phyloP scores from a whole-genome alignment of 2,888 invertebrate species.

The Ganaspis brasiliensis region DNA sequence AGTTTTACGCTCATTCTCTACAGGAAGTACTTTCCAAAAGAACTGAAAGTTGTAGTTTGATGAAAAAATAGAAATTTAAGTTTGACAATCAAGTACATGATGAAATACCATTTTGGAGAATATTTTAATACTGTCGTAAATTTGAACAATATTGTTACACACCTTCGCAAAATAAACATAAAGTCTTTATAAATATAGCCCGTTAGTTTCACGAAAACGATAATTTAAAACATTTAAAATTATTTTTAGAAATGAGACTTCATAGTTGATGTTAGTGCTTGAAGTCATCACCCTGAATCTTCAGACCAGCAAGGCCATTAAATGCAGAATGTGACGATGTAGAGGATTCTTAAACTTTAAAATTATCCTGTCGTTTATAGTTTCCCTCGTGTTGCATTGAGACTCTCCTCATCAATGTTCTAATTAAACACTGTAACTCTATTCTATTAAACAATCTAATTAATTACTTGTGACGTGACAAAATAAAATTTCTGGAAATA shows the following conservation, averaged over 20 bases:
- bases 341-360: slow-evolving; percentile 20
- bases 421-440: no score
- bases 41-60: no score
- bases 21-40: no score
- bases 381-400: background rate
- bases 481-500: no score
- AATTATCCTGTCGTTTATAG: background rate
- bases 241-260: slow-evolving; percentile 1
- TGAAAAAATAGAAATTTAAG: background rate
- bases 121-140: slow-evolving; percentile 16
- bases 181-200: slow-evolving; percentile 20
- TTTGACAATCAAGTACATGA: background rate
- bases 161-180: slow-evolving; percentile 10
- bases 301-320: slow-evolving; percentile 25
- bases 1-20: no score
- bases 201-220: slow-evolving; percentile 29
- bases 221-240: slow-evolving; percentile 19
- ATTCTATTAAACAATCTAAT: no score
- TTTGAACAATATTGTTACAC: slow-evolving; percentile 15
- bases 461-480: no score
- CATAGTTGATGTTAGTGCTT: background rate
- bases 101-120: background rate
- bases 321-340: slow-evolving; percentile 18
- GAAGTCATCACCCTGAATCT: slow-evolving; percentile 27
- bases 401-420: background rate